phyloP scores from a whole-genome alignment of 2,797 vertebrate genomes.

The Cephalopachus bancanus region DNA sequence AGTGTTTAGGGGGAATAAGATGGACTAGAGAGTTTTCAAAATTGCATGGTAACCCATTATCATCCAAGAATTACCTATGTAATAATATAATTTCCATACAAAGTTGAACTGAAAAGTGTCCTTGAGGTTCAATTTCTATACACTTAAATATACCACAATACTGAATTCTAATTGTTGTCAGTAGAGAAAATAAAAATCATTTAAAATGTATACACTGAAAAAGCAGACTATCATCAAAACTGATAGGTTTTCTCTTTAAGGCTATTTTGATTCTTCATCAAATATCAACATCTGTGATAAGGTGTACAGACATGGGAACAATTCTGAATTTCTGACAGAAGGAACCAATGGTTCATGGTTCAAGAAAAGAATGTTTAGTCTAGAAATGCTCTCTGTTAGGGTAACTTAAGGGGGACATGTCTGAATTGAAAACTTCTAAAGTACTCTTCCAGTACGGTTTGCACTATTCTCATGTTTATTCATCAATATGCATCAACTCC shows the following conservation, averaged over 20 bases:
- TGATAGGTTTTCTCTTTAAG: neutral
- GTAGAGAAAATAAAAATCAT: slow-evolving; percentile 24
- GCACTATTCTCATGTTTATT: neutral
- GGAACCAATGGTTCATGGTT: neutral
- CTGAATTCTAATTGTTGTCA: neutral
- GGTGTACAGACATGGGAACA: neutral
- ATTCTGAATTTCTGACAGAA: slow-evolving; percentile 38
- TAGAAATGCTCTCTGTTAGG: neutral
- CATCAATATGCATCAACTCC: neutral
- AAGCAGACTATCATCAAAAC: neutral
- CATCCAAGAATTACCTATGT: neutral
- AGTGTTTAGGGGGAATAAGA: neutral
- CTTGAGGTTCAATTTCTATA: neutral
- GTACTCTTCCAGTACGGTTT: neutral
- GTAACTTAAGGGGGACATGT: neutral
- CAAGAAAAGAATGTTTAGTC: neutral
- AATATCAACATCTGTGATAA: neutral
- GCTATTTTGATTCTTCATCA: neutral
- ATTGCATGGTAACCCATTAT: neutral
- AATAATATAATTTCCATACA: neutral
- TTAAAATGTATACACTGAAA: neutral
- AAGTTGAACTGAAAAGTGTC: neutral
- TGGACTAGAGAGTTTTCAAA: neutral
- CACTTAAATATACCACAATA: neutral
- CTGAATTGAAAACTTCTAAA: slow-evolving; percentile 18